A percentile compares a stretch with the other conserved stretches of the same genome.
phyloP scores from a whole-genome alignment of 1,140 invertebrate species.

The Notospermus geniculatus region DNA sequence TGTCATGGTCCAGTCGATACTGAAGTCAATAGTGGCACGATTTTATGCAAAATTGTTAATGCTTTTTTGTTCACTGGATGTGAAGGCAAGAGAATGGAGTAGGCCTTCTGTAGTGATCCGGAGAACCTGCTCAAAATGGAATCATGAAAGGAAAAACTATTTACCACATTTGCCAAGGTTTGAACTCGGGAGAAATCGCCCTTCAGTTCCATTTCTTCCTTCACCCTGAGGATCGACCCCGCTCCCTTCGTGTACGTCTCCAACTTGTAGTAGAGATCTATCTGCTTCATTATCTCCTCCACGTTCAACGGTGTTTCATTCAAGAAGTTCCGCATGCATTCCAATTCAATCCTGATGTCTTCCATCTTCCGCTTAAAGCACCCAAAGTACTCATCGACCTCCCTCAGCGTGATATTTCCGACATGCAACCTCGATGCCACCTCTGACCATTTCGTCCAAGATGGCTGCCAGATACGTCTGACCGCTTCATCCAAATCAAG shows the following conservation, averaged over 20 bases:
- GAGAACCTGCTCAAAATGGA: neutral
- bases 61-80: no score
- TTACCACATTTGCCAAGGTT: slow-evolving; percentile 19
- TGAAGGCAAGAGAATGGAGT: no score
- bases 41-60: no score
- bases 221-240: slow-evolving; percentile 23
- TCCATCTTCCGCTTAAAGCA: slow-evolving; percentile 4
- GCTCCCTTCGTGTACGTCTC: slow-evolving; percentile 24
- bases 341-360: slow-evolving; percentile 20
- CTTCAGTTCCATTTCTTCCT: slow-evolving; percentile 20
- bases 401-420: slow-evolving; percentile 21
- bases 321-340: neutral
- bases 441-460: slow-evolving; percentile 13
- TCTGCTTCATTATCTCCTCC: slow-evolving; percentile 24
- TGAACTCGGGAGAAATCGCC: slow-evolving; percentile 28
- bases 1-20: no score
- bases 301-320: slow-evolving; percentile 10
- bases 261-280: slow-evolving; percentile 22
- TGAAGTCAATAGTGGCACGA: no score
- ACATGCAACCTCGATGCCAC: slow-evolving; percentile 14
- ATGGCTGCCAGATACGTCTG: slow-evolving; percentile 19
- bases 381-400: slow-evolving; percentile 19
- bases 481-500: slow-evolving; percentile 11
- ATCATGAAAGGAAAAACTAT: slow-evolving; percentile 9
- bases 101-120: neutral